Conservation (phyloP, 2,113 vertebrate genomes). For the Xenopus borealis region DNA sequence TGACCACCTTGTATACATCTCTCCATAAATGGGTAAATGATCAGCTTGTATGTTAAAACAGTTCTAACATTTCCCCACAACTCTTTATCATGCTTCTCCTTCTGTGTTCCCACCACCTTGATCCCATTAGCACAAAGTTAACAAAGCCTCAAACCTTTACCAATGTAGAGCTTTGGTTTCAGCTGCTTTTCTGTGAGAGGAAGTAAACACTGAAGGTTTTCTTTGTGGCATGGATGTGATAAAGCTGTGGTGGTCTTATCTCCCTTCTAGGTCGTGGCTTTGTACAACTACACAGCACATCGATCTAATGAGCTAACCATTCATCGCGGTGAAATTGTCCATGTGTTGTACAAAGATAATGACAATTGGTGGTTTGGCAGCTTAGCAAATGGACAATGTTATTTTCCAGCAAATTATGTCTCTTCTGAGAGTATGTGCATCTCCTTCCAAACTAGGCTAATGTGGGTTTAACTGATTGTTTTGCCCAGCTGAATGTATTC, state of each 20-base stretch:
- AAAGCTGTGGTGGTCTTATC: slow-evolving; percentile 85
- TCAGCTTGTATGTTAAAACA: slow-evolving; percentile 69
- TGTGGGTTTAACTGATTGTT: slow-evolving; percentile 67
- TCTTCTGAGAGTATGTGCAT: slow-evolving; percentile 79
- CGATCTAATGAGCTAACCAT: slow-evolving; percentile 93
- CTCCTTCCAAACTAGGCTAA: slow-evolving; percentile 60
- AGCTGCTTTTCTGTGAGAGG: slow-evolving; percentile 79
- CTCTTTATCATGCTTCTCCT: slow-evolving; percentile 88
- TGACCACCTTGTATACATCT: slow-evolving; percentile 49
- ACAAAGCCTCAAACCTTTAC: slow-evolving; percentile 73
- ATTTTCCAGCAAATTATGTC: slow-evolving; percentile 93
- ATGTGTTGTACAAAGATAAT: slow-evolving; percentile 97
- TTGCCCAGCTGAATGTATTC: slow-evolving; percentile 50
- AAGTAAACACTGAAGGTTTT: slow-evolving; percentile 77
- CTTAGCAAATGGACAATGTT: slow-evolving; percentile 84
- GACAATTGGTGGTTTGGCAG: slow-evolving; percentile 97
- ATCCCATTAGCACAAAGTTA: slow-evolving; percentile 75
- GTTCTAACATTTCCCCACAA: slow-evolving; percentile 78
- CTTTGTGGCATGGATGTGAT: slow-evolving; percentile 81
- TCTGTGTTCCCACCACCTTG: slow-evolving; percentile 82
- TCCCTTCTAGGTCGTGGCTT: slow-evolving; percentile 86
- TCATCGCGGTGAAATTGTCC: slow-evolving; percentile 88
- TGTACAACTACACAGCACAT: slow-evolving; percentile 92
- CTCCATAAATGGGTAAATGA: slow-evolving; percentile 66
- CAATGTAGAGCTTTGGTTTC: slow-evolving; percentile 81